Evolutionary conservation across 2,113 vertebrate genomes (phyloP).

Genomic region (Bujurquina vittata): DNA sequence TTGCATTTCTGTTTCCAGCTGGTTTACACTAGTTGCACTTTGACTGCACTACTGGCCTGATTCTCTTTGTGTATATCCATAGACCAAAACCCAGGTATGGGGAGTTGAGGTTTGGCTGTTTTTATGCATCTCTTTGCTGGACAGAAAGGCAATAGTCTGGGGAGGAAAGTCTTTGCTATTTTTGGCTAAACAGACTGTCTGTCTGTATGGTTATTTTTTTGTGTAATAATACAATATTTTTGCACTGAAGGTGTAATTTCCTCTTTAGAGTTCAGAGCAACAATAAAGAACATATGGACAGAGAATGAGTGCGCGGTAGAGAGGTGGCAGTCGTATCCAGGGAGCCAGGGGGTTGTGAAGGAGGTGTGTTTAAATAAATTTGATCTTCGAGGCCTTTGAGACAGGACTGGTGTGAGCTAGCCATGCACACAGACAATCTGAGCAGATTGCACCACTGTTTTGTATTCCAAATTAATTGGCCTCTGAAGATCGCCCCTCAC

Average conservation of each 20-base stretch:
- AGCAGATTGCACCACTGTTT: slow-evolving; percentile 81
- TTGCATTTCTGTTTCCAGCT: too few relatives aligned
- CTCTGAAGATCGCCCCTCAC: slow-evolving; percentile 78
- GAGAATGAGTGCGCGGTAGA: background rate
- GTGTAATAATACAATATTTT: slow-evolving; percentile 42
- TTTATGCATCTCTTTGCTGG: slow-evolving; percentile 9
- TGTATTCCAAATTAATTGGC: slow-evolving; percentile 85
- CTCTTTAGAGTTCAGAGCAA: slow-evolving; percentile 41
- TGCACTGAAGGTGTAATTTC: slow-evolving; percentile 20
- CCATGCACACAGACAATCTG: slow-evolving; percentile 62
- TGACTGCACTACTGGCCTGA: background rate
- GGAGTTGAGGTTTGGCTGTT: slow-evolving; percentile 36
- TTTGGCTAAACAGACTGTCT: too few relatives aligned
- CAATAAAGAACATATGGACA: slow-evolving; percentile 32
- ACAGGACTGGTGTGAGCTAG: slow-evolving; percentile 58
- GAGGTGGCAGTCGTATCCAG: slow-evolving; percentile 10
- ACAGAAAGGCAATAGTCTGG: slow-evolving; percentile 42
- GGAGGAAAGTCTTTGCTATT: slow-evolving; percentile 44
- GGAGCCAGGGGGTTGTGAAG: slow-evolving; percentile 22
- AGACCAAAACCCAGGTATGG: slow-evolving; percentile 36
- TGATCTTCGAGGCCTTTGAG: slow-evolving; percentile 69
- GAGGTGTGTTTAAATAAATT: slow-evolving; percentile 74
- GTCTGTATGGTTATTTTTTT: too few relatives aligned
- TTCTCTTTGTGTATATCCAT: slow-evolving; percentile 28
- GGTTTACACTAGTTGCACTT: background rate